Base-by-base conservation (phyloP, 2,888 invertebrate genomes). In the Diarsia brunnea region DNA sequence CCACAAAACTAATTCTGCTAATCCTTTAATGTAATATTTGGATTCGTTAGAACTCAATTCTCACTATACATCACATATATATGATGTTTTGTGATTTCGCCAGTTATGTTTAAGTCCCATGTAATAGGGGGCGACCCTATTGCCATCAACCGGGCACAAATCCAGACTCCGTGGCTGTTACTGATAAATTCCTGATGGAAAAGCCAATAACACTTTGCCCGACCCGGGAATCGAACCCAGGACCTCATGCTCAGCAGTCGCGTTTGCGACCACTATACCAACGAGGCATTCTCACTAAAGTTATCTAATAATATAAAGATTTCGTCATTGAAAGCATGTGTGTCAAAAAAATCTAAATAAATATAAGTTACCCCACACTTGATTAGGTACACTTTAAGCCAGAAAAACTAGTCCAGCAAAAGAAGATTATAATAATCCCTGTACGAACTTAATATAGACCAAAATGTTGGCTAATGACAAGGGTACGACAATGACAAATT, bases 401-500 rank as follows among this genome's bases (percentile, higher is more conserved):
- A 80, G 43, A 45, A 45, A 75, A 69, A 80, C 43, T 69, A 49
- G 14, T 53, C 14, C 11, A 38, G 31, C 38, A 8, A 60, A 51
- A 45, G 49, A 68, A 68, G 67, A 80, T 80, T 81, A 76, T 68
- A 65, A 81, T 80, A 80, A 80, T 81, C 81, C 64, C 43, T 43
- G 27, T 53, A 64, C 69, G 47, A 55, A 81, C 65, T 1, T 58
- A 69, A 67, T 72, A 82, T 47, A 73, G 64, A 76, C 55, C 31
- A 53, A 67, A 70, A 66, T 60, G 64, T 81, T 65, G 68, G 60
- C 60, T 74, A 78, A 75, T 63, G 83, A 79, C 63, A 69, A 82
- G 82, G 81, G 81, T 81, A 65, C 14, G 81, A 81, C 81, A 82
- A 61, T 82, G 81, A 81, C 78, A 78, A 81, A 81, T 81, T 78